Percentiles rank a stretch among this genome's conserved stretches.
Evolutionary conservation across 2,113 vertebrate genomes (phyloP).

Genomic region (Pyxicephalus adspersus): DNA sequence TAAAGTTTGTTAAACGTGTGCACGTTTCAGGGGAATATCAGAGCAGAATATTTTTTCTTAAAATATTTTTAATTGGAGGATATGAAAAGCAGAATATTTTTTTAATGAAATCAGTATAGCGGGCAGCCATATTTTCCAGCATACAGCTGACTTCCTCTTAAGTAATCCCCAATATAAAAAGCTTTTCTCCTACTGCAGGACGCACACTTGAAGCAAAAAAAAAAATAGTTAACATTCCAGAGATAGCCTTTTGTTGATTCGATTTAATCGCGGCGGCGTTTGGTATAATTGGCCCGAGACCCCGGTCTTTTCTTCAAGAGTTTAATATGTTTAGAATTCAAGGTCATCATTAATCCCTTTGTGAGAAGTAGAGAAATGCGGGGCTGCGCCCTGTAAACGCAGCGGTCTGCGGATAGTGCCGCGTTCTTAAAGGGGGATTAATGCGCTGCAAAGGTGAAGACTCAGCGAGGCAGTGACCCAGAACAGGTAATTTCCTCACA

Average conservation of each 20-base stretch:
- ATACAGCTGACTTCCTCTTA: too few relatives aligned
- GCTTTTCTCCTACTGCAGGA: too few relatives aligned
- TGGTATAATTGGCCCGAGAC: slow-evolving; percentile 15
- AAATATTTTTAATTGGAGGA: too few relatives aligned
- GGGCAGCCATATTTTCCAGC: too few relatives aligned
- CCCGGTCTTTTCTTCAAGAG: slow-evolving; percentile 11
- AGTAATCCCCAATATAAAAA: too few relatives aligned
- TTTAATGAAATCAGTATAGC: too few relatives aligned
- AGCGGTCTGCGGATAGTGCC: slow-evolving; percentile 31
- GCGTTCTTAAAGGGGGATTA: slow-evolving; percentile 45
- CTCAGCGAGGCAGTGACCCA: slow-evolving; percentile 45
- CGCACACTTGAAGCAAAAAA: too few relatives aligned
- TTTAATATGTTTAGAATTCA: slow-evolving; percentile 12
- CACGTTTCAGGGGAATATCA: too few relatives aligned
- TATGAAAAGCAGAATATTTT: too few relatives aligned
- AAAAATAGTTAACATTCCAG: not conserved
- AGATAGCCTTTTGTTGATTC: not conserved
- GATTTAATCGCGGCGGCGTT: not conserved
- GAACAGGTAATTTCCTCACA: slow-evolving; percentile 47
- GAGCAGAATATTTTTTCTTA: too few relatives aligned
- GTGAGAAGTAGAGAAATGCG: slow-evolving; percentile 25
- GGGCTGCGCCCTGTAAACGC: slow-evolving; percentile 21
- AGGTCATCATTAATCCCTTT: slow-evolving; percentile 46
- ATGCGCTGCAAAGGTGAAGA: slow-evolving; percentile 31
- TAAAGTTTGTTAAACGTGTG: too few relatives aligned